These are phyloP conservation scores for Allochrocebus solatus DNA, from an alignment of 2,797 vertebrate species.

Conservation along the genomic window DNA sequence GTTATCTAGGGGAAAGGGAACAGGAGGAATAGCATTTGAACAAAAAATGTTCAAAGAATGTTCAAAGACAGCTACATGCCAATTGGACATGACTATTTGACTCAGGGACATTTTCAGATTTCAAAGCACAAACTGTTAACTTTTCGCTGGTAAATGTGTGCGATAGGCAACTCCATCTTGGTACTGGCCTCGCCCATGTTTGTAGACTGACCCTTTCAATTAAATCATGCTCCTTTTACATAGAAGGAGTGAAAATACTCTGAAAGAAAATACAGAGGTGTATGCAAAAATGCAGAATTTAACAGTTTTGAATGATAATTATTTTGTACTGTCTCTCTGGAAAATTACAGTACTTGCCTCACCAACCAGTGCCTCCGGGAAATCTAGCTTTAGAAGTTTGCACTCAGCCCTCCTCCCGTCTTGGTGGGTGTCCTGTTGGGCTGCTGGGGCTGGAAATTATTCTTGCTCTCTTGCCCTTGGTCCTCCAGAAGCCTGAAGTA, in stretches of 20 bases:
- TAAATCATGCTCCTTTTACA: not conserved
- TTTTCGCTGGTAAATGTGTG: not conserved
- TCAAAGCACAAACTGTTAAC: not conserved
- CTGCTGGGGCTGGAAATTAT: not conserved
- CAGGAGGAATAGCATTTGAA: not conserved
- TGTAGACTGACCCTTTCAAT: not conserved
- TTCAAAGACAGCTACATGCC: not conserved
- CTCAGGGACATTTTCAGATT: not conserved
- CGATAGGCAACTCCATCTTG: not conserved
- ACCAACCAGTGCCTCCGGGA: not conserved
- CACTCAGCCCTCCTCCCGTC: not conserved
- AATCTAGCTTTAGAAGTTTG: not conserved
- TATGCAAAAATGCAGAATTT: not conserved
- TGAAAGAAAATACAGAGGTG: not conserved
- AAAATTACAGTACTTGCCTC: not conserved
- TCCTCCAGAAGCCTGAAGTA: not conserved
- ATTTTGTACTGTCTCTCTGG: not conserved
- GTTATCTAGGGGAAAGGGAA: not conserved
- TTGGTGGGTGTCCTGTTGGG: rapidly evolving
- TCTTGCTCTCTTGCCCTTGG: not conserved
- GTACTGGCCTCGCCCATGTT: not conserved
- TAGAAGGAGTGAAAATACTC: not conserved
- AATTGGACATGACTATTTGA: not conserved
- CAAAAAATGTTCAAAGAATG: not conserved
- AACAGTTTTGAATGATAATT: not conserved